phyloP scores from a whole-genome alignment of 2,888 invertebrate species.

The Acronicta alni region DNA sequence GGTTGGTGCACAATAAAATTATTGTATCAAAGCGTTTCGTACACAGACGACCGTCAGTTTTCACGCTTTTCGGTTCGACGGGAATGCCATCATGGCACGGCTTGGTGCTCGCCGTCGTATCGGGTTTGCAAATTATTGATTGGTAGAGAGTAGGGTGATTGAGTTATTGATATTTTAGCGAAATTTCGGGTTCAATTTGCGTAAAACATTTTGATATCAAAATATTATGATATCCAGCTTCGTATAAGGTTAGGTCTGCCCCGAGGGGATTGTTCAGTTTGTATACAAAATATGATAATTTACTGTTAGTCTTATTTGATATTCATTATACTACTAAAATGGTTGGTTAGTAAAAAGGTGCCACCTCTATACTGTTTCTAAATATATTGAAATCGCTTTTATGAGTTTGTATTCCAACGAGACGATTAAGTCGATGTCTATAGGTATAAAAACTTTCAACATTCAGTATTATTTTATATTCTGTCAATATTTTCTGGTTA shows the following conservation, averaged over 20 bases:
- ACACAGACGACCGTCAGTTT: slow-evolving; percentile 38
- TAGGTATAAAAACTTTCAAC: too few species aligned
- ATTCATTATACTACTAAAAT: not conserved
- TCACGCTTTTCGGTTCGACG: slow-evolving; percentile 43
- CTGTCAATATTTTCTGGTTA: too few species aligned
- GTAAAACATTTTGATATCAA: not conserved
- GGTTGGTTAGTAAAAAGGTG: too few species aligned
- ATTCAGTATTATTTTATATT: too few species aligned
- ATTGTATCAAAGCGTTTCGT: slow-evolving; percentile 62
- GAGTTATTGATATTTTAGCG: not conserved
- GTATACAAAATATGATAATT: slow-evolving; percentile 2
- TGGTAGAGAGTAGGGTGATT: slow-evolving; percentile 1
- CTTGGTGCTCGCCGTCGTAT: slow-evolving; percentile 19
- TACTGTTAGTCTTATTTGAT: slow-evolving; percentile 9
- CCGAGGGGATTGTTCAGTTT: not conserved
- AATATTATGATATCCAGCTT: too few species aligned
- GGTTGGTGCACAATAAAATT: slow-evolving; percentile 65
- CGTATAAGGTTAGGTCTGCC: too few species aligned
- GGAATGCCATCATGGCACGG: slow-evolving; percentile 27
- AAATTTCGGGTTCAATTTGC: not conserved
- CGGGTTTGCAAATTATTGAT: slow-evolving; percentile 37
- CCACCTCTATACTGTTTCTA: too few species aligned
- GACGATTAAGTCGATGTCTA: too few species aligned
- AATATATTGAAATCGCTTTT: too few species aligned
- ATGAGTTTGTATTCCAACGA: too few species aligned